Evolutionary conservation across 2,113 vertebrate genomes (phyloP).

Genomic region (Pluvianellus socialis): DNA sequence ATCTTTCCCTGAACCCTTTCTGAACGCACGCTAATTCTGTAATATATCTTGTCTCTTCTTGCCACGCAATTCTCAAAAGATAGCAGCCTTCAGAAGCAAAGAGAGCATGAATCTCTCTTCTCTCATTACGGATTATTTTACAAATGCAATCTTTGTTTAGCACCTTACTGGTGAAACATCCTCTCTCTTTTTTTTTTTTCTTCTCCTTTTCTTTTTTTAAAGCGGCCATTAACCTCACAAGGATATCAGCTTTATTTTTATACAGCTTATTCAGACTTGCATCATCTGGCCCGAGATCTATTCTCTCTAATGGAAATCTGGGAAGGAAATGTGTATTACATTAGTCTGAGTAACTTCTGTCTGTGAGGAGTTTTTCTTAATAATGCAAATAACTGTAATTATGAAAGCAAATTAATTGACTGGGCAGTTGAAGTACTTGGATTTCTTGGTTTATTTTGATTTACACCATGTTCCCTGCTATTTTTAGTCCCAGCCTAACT

Average conservation of each 20-base stretch:
- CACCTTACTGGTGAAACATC: background rate
- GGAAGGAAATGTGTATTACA: slow-evolving; percentile 17
- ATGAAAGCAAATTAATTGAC: slow-evolving; percentile 52
- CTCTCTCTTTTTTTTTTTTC: too few relatives aligned
- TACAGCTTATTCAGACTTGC: slow-evolving; percentile 2
- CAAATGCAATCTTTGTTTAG: background rate
- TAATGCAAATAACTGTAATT: slow-evolving; percentile 44
- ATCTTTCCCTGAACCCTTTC: background rate
- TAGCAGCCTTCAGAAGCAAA: background rate
- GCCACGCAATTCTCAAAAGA: background rate
- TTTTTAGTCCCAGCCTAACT: slow-evolving; percentile 41
- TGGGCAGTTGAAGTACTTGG: slow-evolving; percentile 23
- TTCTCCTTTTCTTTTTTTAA: background rate
- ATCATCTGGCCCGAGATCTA: slow-evolving; percentile 7
- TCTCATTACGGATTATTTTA: background rate
- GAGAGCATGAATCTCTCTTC: background rate
- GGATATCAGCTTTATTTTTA: slow-evolving; percentile 14
- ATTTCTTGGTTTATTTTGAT: slow-evolving; percentile 34
- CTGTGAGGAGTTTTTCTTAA: slow-evolving; percentile 15
- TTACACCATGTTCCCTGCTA: slow-evolving; percentile 44
- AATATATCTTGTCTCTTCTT: background rate
- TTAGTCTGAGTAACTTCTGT: slow-evolving; percentile 29
- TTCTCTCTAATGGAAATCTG: slow-evolving; percentile 43
- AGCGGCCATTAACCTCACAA: background rate
- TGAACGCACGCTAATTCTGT: background rate